Conservation (phyloP, 1,140 invertebrate genomes). For the Agraylea sexmaculata region DNA sequence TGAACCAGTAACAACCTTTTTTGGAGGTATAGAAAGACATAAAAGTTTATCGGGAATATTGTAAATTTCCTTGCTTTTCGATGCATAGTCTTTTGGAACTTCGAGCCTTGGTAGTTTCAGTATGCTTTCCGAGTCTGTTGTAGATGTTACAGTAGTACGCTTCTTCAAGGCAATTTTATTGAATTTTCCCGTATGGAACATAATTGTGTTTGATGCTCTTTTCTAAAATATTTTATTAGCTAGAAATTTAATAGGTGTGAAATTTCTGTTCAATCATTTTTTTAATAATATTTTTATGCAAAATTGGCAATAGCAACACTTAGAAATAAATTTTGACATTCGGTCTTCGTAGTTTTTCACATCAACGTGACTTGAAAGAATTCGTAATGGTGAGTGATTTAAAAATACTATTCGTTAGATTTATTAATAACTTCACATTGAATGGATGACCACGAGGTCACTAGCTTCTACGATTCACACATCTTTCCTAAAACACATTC, state of each 20-base stretch:
- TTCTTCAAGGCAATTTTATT: constrained; percentile 25
- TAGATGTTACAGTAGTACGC: constrained; percentile 23
- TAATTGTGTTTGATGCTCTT: constrained; percentile 6
- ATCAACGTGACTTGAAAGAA: too few species aligned
- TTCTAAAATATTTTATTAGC: not conserved
- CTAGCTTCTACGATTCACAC: too few species aligned
- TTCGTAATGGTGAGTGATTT: too few species aligned
- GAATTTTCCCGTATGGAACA: constrained; percentile 19
- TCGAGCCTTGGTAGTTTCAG: constrained; percentile 37
- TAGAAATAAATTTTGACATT: constrained; percentile 4
- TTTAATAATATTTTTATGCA: not conserved
- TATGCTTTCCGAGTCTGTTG: constrained; percentile 25
- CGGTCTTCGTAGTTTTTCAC: not conserved
- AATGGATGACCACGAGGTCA: too few species aligned
- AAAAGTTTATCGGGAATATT: constrained; percentile 41
- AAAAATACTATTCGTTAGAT: too few species aligned
- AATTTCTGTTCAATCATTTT: too few species aligned
- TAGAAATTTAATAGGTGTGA: not conserved
- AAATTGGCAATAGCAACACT: constrained; percentile 3
- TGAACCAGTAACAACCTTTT: constrained; percentile 7
- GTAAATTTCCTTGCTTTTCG: constrained; percentile 38
- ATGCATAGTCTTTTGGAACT: constrained; percentile 41
- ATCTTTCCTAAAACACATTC: too few species aligned
- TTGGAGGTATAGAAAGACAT: constrained; percentile 8
- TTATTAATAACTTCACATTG: too few species aligned